Evolutionary conservation across 2,797 vertebrate genomes (phyloP), one percentile per base, ranked within the genome.

Genomic region (Heliangelus exortis): DNA sequence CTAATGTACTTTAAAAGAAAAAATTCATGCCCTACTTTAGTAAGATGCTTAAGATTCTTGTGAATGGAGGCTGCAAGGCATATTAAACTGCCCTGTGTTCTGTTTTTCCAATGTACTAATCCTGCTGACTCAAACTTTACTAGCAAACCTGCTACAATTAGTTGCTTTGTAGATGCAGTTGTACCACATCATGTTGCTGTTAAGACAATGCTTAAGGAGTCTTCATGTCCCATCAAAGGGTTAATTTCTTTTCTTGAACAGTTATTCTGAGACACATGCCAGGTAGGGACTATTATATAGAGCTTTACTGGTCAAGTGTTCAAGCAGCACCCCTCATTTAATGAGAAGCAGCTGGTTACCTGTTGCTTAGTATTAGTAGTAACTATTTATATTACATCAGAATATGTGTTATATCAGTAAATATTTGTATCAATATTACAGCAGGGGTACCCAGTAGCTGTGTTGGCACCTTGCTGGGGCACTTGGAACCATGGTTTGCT

Each of bases 1-100:
- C 90, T 90, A 94, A 95, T 80, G 45, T 90, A 20, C 88, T 87
- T 90, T 92, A 82, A 92, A 91, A 89, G 84, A 81, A 91, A 95
- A 90, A 90, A 92, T 31, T 65, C 48, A 53, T 84, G 78, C 72
- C 94, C 96, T 92, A 86, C 75, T 97, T 96, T n/a, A 84, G 72
- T 97, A 96, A 97, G 71, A 72, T 95, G 93, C 96, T 96, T 96
- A 96, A 88, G 61, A 86, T 95, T 96, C 83, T 96, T 76, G 63
- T 96, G 92, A 96, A 94, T 93, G 89, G 69, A 84, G 75, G 72
- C 85, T 96, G 54, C 89, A 85, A 90, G 90, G 81, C 89, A 87
- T 71, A 74, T 87, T 92, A 86, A 94, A 90, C 76, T 84, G 74
- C 73, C 65, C 53, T 55, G 31, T 76, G 75, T 84, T 89, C 89